These are phyloP conservation scores for Aptenodytes forsteri DNA, from an alignment of 2,113 vertebrate species.

Conservation along the genomic window DNA sequence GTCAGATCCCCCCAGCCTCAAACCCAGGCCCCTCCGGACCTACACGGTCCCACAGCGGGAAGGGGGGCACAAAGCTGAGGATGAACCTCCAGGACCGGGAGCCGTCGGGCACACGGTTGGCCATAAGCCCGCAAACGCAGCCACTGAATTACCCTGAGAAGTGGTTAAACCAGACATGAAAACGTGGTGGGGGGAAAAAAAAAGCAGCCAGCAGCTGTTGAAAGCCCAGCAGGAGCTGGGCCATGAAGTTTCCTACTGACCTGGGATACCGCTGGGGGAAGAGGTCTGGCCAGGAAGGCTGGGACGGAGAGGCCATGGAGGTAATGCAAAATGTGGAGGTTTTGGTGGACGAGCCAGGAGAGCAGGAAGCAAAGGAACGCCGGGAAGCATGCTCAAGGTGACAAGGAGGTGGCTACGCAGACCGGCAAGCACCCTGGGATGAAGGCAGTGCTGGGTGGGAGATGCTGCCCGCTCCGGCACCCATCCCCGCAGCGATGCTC, in stretches of 20 bases:
- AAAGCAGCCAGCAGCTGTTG: not conserved
- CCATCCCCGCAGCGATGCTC: accelerated
- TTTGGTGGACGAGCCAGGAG: accelerated
- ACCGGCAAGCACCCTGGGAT: accelerated
- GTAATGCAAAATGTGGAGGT: accelerated
- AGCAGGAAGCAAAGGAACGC: not conserved
- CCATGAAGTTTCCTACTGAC: accelerated
- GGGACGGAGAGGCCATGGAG: not conserved
- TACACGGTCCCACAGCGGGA: accelerated
- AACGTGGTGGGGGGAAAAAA: not conserved
- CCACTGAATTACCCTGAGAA: not conserved
- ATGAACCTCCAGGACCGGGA: accelerated
- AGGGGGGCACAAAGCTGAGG: not conserved
- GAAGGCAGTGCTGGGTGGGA: accelerated
- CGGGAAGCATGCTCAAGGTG: accelerated
- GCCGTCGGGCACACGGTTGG: accelerated
- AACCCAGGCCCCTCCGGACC: not conserved
- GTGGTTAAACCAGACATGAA: not conserved
- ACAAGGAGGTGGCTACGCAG: not conserved
- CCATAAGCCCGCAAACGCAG: accelerated
- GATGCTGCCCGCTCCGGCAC: not conserved
- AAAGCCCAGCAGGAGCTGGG: accelerated
- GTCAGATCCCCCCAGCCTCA: not conserved
- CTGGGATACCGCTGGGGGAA: accelerated
- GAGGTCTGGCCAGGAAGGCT: not conserved